Evolutionary conservation across 2,113 vertebrate species (phyloP).

Genomic region (Coreoperca whiteheadi): DNA sequence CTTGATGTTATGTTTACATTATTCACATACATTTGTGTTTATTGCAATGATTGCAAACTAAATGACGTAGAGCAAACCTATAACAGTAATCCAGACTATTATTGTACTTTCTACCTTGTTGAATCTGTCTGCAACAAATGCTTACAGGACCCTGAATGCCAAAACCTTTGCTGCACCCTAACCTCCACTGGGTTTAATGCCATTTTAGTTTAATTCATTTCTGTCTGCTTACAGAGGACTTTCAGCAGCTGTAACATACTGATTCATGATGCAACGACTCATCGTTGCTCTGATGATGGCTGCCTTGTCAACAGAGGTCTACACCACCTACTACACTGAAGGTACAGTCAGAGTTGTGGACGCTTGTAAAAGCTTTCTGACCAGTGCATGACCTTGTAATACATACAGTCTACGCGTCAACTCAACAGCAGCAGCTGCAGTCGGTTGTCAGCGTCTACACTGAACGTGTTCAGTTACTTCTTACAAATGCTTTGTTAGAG

Average conservation of each 20-base stretch:
- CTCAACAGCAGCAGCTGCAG: background rate
- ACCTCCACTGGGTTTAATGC: background rate
- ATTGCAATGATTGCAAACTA: too few species aligned
- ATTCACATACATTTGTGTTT: too few species aligned
- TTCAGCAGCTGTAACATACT: background rate
- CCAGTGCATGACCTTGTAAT: background rate
- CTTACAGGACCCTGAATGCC: background rate
- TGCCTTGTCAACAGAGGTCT: slow-evolving; percentile 29
- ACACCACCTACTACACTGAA: background rate
- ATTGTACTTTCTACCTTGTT: background rate
- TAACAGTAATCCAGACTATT: background rate
- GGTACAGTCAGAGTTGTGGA: slow-evolving; percentile 18
- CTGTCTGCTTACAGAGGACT: slow-evolving; percentile 4
- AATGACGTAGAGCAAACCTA: too few species aligned
- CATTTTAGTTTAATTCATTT: background rate
- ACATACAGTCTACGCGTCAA: background rate
- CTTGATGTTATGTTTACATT: too few species aligned
- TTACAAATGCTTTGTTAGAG: background rate
- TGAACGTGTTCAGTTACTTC: background rate
- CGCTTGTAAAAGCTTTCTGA: background rate
- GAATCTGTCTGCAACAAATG: background rate
- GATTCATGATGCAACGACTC: slow-evolving; percentile 6
- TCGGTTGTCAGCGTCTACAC: background rate
- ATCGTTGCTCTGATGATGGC: slow-evolving; percentile 23
- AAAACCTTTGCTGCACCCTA: background rate